These are phyloP conservation scores for Volucella inanis DNA, from an alignment of 2,888 invertebrate species.

Conservation along the genomic window DNA sequence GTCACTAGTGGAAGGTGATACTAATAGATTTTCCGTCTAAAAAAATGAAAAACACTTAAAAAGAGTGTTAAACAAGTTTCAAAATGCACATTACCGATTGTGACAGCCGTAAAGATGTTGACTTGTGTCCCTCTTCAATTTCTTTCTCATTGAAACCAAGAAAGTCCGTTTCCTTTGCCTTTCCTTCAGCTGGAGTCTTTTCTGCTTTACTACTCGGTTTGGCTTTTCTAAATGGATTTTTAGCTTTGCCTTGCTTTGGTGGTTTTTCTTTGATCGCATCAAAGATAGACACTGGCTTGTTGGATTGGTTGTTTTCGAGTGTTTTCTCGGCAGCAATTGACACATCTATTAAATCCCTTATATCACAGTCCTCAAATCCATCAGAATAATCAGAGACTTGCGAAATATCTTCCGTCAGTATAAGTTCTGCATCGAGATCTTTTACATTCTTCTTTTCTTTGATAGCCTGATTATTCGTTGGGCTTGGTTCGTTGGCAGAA, in stretches of 20 bases:
- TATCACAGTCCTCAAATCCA: constrained; percentile 19
- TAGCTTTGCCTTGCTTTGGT: constrained; percentile 6
- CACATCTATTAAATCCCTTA: background rate
- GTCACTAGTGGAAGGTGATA: constrained; percentile 3
- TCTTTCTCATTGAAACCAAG: constrained; percentile 60
- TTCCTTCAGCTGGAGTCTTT: background rate
- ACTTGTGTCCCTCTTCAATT: constrained; percentile 61
- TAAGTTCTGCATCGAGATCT: background rate
- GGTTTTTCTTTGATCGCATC: background rate
- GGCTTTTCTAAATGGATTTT: constrained; percentile 24
- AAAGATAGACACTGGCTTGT: background rate
- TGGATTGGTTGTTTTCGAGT: background rate
- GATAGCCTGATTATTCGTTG: too few relatives aligned
- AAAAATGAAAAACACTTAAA: background rate
- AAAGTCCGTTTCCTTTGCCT: constrained; percentile 19
- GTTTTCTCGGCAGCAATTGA: constrained; percentile 2
- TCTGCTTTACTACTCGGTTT: background rate
- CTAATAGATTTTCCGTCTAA: constrained; percentile 20
- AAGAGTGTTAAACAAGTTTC: background rate
- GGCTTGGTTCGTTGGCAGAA: too few relatives aligned
- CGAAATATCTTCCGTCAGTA: background rate
- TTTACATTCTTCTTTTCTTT: background rate
- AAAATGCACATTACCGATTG: constrained; percentile 55
- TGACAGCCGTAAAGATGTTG: constrained; percentile 55
- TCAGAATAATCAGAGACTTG: constrained; percentile 10